Conservation (phyloP, 2,797 vertebrate genomes). For the Rachycentron canadum region DNA sequence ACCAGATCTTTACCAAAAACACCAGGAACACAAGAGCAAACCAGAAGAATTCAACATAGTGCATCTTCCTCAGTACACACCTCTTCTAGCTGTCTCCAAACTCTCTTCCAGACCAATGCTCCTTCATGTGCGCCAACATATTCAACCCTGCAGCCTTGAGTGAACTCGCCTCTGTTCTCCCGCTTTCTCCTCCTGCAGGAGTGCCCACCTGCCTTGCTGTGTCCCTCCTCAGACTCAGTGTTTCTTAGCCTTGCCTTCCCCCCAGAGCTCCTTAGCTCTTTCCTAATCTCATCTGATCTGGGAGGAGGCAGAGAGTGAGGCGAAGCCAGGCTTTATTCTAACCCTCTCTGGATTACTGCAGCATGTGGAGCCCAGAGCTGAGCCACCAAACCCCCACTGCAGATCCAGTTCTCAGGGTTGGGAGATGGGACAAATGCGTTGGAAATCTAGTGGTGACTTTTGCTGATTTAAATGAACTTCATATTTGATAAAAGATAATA, state of each 20-base stretch:
- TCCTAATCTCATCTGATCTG: constrained; percentile 81
- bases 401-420: constrained; percentile 36
- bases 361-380: constrained; percentile 65
- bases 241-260: constrained; percentile 59
- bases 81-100: constrained; percentile 33
- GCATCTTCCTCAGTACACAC: constrained; percentile 23
- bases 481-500: constrained; percentile 36
- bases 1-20: constrained; percentile 7
- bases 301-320: constrained; percentile 75
- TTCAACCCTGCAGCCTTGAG: constrained; percentile 1
- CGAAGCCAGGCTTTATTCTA: constrained; percentile 71
- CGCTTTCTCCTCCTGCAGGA: constrained; percentile 40
- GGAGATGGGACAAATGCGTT: constrained; percentile 39
- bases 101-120: constrained; percentile 13
- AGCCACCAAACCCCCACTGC: constrained; percentile 52
- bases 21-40: constrained; percentile 6
- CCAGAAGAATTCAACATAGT: background rate
- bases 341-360: constrained; percentile 75
- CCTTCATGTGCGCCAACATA: constrained; percentile 16
- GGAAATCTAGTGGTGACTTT: constrained; percentile 32
- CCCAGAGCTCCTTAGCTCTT: constrained; percentile 67
- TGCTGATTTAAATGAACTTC: constrained; percentile 32
- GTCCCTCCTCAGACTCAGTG: constrained; percentile 62
- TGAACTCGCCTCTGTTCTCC: constrained; percentile 16
- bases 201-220: constrained; percentile 61